These are phyloP conservation scores for Ditylenchus weischeri DNA, from an alignment of 2,888 invertebrate species.

Conservation along the genomic window DNA sequence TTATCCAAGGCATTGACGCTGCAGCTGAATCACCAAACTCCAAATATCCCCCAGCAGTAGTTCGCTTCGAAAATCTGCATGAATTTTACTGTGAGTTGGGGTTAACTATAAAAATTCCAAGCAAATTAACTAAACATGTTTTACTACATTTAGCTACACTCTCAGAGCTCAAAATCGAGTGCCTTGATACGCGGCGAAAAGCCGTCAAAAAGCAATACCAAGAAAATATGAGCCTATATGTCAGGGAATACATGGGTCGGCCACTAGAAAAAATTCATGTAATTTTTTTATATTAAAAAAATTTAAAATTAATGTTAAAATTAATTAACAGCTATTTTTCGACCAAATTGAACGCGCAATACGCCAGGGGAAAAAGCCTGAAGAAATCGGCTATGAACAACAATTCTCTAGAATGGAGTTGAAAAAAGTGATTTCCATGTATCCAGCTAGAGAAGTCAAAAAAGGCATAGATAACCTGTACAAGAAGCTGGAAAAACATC, in stretches of 20 bases:
- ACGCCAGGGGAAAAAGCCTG: conserved; percentile 86
- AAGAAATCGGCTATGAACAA: conserved; percentile 94
- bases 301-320: conserved; percentile 35
- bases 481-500: conserved; percentile 78
- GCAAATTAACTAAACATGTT: neutral
- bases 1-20: conserved; percentile 76
- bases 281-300: conserved; percentile 32
- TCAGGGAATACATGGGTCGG: conserved; percentile 87
- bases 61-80: conserved; percentile 94
- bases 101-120: conserved; percentile 4
- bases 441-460: conserved; percentile 76
- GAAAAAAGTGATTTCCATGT: conserved; percentile 86
- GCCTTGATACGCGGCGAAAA: conserved; percentile 80
- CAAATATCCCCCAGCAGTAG: conserved; percentile 85
- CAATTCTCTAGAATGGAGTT: conserved; percentile 95
- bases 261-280: conserved; percentile 86
- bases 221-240: conserved; percentile 84
- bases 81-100: conserved; percentile 70
- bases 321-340: conserved; percentile 86
- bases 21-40: conserved; percentile 76
- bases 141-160: conserved; percentile 60
- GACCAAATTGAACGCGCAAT: conserved; percentile 92
- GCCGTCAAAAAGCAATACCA: conserved; percentile 85
- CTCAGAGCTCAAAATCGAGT: conserved; percentile 82
- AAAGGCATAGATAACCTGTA: conserved; percentile 55